Evolutionary conservation across 1,140 invertebrate species (phyloP).

Genomic region (Leptinotarsa texana): DNA sequence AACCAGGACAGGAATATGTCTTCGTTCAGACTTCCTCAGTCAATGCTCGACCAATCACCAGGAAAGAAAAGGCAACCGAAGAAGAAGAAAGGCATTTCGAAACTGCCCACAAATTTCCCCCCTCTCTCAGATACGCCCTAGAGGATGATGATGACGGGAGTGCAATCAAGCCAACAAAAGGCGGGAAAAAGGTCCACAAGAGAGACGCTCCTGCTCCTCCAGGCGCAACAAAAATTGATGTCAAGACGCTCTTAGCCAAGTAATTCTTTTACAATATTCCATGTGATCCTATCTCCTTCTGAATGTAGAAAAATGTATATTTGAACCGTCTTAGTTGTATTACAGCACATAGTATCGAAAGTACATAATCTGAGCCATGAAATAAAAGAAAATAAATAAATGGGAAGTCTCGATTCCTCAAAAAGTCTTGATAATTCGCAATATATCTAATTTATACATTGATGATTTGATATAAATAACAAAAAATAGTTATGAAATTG

Average conservation of each 20-base stretch:
- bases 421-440: too few species aligned
- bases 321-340: too few species aligned
- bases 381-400: too few species aligned
- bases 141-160: constrained; percentile 41
- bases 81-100: constrained; percentile 46
- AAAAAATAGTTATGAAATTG: too few species aligned
- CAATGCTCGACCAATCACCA: constrained; percentile 43
- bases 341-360: too few species aligned
- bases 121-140: constrained; percentile 43
- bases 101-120: constrained; percentile 53
- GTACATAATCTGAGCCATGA: too few species aligned
- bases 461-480: too few species aligned
- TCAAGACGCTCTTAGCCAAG: constrained; percentile 48
- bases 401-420: too few species aligned
- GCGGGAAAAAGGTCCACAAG: constrained; percentile 40
- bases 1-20: constrained; percentile 51
- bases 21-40: constrained; percentile 47
- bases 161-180: constrained; percentile 31
- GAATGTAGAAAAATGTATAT: too few species aligned
- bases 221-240: constrained; percentile 53
- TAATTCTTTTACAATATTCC: constrained; percentile 30
- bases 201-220: constrained; percentile 49
- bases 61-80: constrained; percentile 46
- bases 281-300: too few species aligned
- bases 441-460: too few species aligned